Evolutionary conservation across 2,888 invertebrate genomes (phyloP), one percentile per base, ranked within the genome.

Genomic region (Drosophila monieri): DNA sequence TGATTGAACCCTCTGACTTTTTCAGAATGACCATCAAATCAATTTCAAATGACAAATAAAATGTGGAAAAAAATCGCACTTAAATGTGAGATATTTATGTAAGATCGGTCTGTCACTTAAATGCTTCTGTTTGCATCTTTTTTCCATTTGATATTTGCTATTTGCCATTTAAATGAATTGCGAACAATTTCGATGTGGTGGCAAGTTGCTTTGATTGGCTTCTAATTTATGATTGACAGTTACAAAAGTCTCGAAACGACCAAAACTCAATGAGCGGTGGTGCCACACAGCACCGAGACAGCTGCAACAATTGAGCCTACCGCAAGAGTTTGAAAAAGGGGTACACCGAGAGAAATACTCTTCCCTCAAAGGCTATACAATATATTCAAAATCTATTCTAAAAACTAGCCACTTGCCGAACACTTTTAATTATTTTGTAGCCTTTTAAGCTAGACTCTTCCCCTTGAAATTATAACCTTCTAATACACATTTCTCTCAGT

Each of bases 211-310:
- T 81, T 83, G 83, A 83, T 88, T 83, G 86, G 75, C 84, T 74
- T 73, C 83, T 75, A 88, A 84, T 84, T 88, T 84, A 88, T 88
- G 88, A 84, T 88, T 88, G 84, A 88, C 88, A 84, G 88, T 74
- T 86, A 72, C 80, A 83, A 88, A 81, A 83, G 71, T 75, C 86
- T 59, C 69, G 54, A 51, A 55, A 32, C 55, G 30, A 59, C 35
- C 37, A 47, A 15, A 66, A 37, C 35, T 35, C 53, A 58, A 65
- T 46, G 62, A 64, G 18, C 58, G 49, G 44, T 30, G 46, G 27
- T 43, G 39, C 32, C 25, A 35, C 43, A 47, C 23, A 21, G 27
- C 9, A 21, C 10, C 2, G 30, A 53, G 44, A 12, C 58, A 27
- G 18, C 39, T 54, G 25, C 44, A 64, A 53, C 51, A 73, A 43